These are phyloP conservation scores for Delichon dasypus DNA, from an alignment of 2,797 vertebrate genomes.

Conservation along the genomic window DNA sequence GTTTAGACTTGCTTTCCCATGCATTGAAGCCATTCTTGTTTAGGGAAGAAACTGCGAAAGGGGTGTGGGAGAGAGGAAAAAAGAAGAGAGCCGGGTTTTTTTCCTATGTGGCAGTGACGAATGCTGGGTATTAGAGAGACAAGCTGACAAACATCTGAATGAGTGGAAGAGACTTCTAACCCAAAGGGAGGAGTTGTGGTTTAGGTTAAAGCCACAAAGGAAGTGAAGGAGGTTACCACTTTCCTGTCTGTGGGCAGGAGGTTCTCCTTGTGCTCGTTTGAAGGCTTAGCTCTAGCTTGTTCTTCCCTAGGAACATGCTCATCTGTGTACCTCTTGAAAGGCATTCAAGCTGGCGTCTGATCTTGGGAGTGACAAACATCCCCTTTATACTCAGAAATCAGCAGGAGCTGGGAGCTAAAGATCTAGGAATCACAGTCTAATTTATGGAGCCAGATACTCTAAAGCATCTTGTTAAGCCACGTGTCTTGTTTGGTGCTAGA, in stretches of 20 bases:
- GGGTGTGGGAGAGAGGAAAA: background rate
- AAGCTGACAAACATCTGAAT: constrained; percentile 60
- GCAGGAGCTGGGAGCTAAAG: constrained; percentile 30
- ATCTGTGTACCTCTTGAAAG: constrained; percentile 45
- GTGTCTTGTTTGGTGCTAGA: background rate
- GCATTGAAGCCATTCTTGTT: background rate
- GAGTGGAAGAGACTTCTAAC: constrained; percentile 65
- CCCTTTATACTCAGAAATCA: constrained; percentile 36
- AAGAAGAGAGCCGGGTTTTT: background rate
- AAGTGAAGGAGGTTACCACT: constrained; percentile 74
- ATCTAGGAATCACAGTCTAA: constrained; percentile 13
- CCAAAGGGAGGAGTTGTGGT: constrained; percentile 75
- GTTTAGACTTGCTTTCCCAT: constrained; percentile 21
- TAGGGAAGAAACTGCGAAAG: constrained; percentile 1
- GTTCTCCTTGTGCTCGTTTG: constrained; percentile 69
- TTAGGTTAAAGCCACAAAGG: constrained; percentile 76
- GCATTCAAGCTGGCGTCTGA: background rate
- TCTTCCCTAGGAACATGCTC: constrained; percentile 56
- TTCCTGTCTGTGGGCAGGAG: constrained; percentile 76
- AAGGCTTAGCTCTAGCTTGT: constrained; percentile 31
- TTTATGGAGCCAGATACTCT: constrained; percentile 56
- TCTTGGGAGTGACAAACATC: constrained; percentile 49
- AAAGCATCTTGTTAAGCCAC: constrained; percentile 9
- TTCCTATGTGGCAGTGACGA: background rate
- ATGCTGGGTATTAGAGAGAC: constrained; percentile 37